These are phyloP conservation scores for Pogonomyrmex californicus DNA, from an alignment of 1,140 invertebrate species.

Conservation along the genomic window DNA sequence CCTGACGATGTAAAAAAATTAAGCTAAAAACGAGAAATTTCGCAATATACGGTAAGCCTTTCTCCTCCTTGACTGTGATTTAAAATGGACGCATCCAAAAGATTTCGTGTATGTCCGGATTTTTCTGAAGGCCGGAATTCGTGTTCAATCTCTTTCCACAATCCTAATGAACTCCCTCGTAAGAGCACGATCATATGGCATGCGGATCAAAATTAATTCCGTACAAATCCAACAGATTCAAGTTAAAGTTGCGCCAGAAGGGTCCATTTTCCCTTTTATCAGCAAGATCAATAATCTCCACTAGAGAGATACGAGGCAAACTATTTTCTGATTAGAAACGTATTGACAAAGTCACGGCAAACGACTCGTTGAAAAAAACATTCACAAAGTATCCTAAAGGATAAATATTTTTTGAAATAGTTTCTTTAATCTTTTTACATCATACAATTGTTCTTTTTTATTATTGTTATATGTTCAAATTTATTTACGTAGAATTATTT, in stretches of 20 bases:
- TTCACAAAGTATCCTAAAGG: not conserved
- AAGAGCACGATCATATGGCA: not conserved
- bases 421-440: too few relatives aligned
- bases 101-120: not conserved
- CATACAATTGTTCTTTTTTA: too few relatives aligned
- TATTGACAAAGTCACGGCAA: not conserved
- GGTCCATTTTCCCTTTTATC: slow-evolving; percentile 67
- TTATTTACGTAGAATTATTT: not conserved
- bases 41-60: not conserved
- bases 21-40: not conserved
- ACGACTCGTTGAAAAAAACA: not conserved
- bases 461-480: too few relatives aligned
- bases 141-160: not conserved
- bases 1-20: not conserved
- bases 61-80: not conserved
- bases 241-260: not conserved
- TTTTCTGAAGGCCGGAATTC: not conserved
- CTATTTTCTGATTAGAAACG: slow-evolving; percentile 56
- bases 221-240: not conserved
- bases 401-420: too few relatives aligned
- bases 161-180: not conserved
- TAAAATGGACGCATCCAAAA: slow-evolving; percentile 61
- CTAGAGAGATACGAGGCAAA: slow-evolving; percentile 67
- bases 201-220: not conserved
- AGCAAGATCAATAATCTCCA: slow-evolving; percentile 74